These are phyloP conservation scores for Phrynocephalus versicolor DNA, from an alignment of 2,113 vertebrate species.

Conservation along the genomic window DNA sequence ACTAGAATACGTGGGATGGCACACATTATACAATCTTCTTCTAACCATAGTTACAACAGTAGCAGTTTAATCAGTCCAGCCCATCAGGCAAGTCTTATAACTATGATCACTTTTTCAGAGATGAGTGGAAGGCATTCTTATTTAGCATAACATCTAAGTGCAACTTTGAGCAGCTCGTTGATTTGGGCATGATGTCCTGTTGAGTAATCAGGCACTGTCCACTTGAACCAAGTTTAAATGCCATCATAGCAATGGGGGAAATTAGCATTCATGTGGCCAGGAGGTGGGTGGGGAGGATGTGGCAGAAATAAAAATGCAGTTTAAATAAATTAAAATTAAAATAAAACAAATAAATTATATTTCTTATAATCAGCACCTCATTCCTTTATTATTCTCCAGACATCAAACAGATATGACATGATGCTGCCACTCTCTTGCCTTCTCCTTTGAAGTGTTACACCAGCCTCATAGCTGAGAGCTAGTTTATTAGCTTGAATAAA, in stretches of 20 bases:
- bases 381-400: background rate
- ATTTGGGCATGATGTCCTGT: background rate
- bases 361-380: background rate
- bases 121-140: background rate
- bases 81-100: background rate
- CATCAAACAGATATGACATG: slow-evolving; percentile 5
- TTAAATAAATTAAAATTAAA: no score
- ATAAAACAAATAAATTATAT: no score
- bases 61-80: background rate
- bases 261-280: background rate
- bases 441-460: background rate
- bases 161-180: background rate
- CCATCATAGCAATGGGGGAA: background rate
- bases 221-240: slow-evolving; percentile 10
- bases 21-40: background rate
- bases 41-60: background rate
- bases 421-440: background rate
- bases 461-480: background rate
- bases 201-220: slow-evolving; percentile 28
- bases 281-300: background rate
- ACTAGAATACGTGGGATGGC: background rate
- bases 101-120: background rate
- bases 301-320: background rate
- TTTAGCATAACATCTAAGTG: background rate
- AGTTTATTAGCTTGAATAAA: slow-evolving; percentile 23